Evolutionary conservation across 2,888 invertebrate species (phyloP).

Genomic region (Drosophila birchii): DNA sequence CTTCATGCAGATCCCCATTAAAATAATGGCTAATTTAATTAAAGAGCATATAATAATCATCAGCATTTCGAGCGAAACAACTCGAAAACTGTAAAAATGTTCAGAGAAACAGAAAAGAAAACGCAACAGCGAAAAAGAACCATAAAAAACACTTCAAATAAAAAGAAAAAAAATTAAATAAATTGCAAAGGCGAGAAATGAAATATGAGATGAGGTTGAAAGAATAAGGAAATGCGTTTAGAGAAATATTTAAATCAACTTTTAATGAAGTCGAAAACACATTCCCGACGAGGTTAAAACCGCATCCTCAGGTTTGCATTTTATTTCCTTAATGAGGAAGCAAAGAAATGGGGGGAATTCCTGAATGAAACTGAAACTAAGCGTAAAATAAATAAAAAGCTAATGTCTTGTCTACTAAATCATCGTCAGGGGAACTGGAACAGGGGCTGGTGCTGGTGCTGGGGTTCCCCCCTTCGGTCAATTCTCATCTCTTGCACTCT

Average conservation of each 20-base stretch:
- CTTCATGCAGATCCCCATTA: conserved; percentile 31
- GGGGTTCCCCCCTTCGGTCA: background rate
- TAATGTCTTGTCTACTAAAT: conserved; percentile 71
- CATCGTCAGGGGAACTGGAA: conserved; percentile 35
- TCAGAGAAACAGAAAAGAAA: conserved; percentile 15
- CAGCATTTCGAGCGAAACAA: conserved; percentile 30
- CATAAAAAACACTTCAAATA: conserved; percentile 15
- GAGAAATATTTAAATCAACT: conserved; percentile 74
- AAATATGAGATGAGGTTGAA: conserved; percentile 22
- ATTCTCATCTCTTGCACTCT: conserved; percentile 11
- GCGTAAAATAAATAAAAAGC: conserved; percentile 67
- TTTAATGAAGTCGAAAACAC: conserved; percentile 75
- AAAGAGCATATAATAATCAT: conserved; percentile 38
- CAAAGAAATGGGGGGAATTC: conserved; percentile 10
- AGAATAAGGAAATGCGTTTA: conserved; percentile 45
- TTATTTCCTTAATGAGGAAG: conserved; percentile 51
- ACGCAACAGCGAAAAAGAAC: background rate
- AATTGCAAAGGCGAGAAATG: conserved; percentile 34
- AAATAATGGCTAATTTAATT: conserved; percentile 58
- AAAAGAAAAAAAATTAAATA: conserved; percentile 13
- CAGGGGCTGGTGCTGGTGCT: background rate
- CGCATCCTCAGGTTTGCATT: conserved; percentile 35
- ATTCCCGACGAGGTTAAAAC: conserved; percentile 58
- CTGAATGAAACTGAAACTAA: conserved; percentile 67
- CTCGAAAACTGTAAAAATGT: conserved; percentile 28